phyloP scores from a whole-genome alignment of 2,888 invertebrate species.

The Amblyjoppa fuscipennis region DNA sequence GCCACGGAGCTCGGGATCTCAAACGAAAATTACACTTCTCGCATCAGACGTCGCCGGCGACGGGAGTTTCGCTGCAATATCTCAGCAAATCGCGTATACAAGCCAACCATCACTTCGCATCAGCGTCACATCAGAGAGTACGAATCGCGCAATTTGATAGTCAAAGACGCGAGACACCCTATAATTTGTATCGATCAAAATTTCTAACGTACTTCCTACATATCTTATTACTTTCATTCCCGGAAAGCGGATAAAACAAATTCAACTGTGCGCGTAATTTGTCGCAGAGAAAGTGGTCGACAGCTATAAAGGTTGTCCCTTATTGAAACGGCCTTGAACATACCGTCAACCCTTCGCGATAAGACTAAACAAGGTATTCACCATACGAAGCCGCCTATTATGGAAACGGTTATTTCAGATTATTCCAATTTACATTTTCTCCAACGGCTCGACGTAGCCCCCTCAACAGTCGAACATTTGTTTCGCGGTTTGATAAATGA shows the following conservation, averaged over 20 bases:
- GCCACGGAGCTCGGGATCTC: constrained; percentile 34
- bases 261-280: neutral
- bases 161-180: neutral
- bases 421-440: constrained; percentile 41
- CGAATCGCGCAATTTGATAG: constrained; percentile 24
- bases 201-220: constrained; percentile 4
- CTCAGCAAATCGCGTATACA: constrained; percentile 19
- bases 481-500: constrained; percentile 55
- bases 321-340: neutral
- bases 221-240: neutral
- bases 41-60: constrained; percentile 40
- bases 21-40: constrained; percentile 63
- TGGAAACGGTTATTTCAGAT: constrained; percentile 24
- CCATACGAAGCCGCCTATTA: constrained; percentile 11
- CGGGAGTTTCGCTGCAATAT: constrained; percentile 16
- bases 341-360: neutral
- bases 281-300: neutral
- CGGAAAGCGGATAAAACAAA: neutral
- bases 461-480: constrained; percentile 41
- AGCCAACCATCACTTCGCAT: constrained; percentile 16
- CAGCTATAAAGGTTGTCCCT: neutral
- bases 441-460: neutral
- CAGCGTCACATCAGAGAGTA: constrained; percentile 41
- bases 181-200: constrained; percentile 39
- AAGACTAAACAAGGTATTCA: constrained; percentile 41